Percentiles rank a stretch among this genome's conserved stretches.
These are phyloP conservation scores for Nematostella vectensis DNA, from an alignment of 92 coral and sea anemone species.

Conservation along the genomic window DNA sequence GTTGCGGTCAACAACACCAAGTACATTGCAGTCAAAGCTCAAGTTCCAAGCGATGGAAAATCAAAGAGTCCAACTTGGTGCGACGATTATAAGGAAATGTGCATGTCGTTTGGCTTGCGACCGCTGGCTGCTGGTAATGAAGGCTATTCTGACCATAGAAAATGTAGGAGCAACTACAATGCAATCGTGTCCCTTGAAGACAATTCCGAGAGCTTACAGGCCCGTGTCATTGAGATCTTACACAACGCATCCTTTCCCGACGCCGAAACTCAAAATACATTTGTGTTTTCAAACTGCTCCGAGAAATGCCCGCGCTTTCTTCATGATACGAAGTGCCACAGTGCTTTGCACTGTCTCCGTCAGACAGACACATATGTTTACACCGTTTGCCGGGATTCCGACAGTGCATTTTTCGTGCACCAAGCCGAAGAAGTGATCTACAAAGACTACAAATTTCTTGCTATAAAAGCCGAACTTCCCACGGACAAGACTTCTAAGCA, in stretches of 20 bases:
- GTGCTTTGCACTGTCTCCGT: constrained; percentile 11
- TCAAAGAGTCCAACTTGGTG: constrained; percentile 40
- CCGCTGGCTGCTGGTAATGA: constrained; percentile 16
- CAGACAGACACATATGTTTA: constrained; percentile 18
- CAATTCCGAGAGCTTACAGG: too few relatives aligned
- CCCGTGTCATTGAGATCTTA: too few relatives aligned
- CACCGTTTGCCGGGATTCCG: constrained; percentile 14
- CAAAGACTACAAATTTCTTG: constrained; percentile 9
- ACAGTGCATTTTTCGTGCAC: constrained; percentile 21
- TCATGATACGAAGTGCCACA: constrained; percentile 15
- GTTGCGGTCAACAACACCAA: not conserved
- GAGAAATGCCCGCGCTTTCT: constrained; percentile 17
- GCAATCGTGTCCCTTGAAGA: too few relatives aligned
- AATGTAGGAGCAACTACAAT: too few relatives aligned
- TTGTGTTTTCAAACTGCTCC: constrained; percentile 12
- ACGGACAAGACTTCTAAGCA: constrained; percentile 24
- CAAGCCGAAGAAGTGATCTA: constrained; percentile 2
- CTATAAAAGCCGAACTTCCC: constrained; percentile 25
- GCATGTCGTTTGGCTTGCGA: constrained; percentile 17
- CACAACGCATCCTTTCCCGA: too few relatives aligned
- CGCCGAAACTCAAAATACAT: constrained; percentile 1
- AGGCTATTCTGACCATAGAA: too few relatives aligned
- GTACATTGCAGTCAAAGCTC: constrained; percentile 19
- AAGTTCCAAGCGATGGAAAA: constrained; percentile 15
- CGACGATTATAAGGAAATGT: constrained; percentile 34